Percentiles rank a stretch among this genome's conserved stretches.
Conservation (phyloP, 2,888 invertebrate genomes). For the Dioctria rufipes region DNA sequence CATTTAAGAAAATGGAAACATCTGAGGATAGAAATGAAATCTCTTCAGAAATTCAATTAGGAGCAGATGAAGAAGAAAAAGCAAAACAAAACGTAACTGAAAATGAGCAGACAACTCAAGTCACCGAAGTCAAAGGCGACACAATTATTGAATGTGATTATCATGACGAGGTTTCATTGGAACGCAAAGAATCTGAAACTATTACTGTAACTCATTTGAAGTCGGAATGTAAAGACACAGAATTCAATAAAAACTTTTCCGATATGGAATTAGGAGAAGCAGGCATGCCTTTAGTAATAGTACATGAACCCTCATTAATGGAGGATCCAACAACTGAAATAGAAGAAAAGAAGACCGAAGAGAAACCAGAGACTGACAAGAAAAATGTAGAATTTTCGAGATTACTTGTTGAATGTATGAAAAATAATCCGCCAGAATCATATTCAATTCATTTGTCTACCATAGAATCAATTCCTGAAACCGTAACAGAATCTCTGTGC, state of each 20-base stretch:
- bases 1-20: neutral
- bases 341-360: neutral
- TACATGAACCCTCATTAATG: constrained; percentile 54
- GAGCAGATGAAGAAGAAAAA: neutral
- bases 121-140: no score
- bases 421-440: neutral
- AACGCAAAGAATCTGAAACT: neutral
- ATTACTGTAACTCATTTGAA: neutral
- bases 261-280: constrained; percentile 9
- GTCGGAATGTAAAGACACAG: constrained; percentile 14
- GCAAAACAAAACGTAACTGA: no score
- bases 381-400: constrained; percentile 42
- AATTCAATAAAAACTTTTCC: neutral
- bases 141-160: no score
- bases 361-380: neutral
- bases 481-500: neutral
- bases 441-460: constrained; percentile 32
- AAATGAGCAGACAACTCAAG: no score
- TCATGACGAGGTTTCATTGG: neutral
- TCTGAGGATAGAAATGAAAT: neutral
- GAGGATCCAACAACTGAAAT: constrained; percentile 38
- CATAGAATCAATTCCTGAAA: constrained; percentile 3
- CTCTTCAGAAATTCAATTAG: neutral
- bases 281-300: constrained; percentile 37
- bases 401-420: constrained; percentile 32